These are phyloP conservation scores for Myotis lucifugus DNA, from an alignment of 2,113 vertebrate species.

Conservation along the genomic window DNA sequence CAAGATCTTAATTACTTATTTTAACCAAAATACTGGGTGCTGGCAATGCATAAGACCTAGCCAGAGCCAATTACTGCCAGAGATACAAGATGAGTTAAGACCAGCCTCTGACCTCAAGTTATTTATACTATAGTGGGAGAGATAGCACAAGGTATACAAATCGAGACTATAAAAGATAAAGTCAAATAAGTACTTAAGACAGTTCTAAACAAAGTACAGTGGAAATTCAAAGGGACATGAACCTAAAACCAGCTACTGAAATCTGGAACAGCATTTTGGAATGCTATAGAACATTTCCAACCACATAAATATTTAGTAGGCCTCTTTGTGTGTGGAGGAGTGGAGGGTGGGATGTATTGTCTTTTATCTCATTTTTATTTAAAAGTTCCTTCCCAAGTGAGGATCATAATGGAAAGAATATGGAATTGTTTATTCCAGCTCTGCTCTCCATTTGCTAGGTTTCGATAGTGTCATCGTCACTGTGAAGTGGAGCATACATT, in stretches of 20 bases:
- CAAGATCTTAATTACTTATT: conserved; percentile 46
- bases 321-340: not conserved
- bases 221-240: not conserved
- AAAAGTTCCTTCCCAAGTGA: conserved; percentile 10
- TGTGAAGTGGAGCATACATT: not conserved
- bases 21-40: conserved; percentile 25
- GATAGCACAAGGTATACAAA: not conserved
- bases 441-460: not conserved
- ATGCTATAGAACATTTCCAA: not conserved
- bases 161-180: not conserved
- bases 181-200: not conserved
- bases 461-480: not conserved
- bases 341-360: not conserved
- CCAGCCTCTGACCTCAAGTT: not conserved
- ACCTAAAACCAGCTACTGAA: not conserved
- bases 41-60: not conserved
- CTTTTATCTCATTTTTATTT: not conserved
- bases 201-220: not conserved
- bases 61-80: not conserved
- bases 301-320: not conserved
- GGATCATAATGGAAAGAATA: not conserved
- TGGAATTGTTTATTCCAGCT: not conserved
- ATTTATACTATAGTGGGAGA: not conserved
- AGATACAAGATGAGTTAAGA: conserved; percentile 7
- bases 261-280: conserved; percentile 4